Evolutionary conservation across 2,113 vertebrate species (phyloP).

Genomic region (Gymnorhina tibicen): DNA sequence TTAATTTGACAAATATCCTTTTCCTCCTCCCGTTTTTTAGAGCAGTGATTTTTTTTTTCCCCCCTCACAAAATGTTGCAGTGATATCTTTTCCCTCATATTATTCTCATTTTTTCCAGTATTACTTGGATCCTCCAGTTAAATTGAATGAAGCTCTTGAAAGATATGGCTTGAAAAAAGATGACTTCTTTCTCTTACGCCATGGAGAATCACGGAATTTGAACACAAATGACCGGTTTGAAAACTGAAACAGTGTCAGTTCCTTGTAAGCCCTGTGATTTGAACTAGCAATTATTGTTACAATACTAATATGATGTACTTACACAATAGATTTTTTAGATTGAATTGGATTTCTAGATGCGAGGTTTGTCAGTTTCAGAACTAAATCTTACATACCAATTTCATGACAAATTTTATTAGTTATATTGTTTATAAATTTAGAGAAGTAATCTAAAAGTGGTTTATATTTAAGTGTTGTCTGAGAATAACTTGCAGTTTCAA

Average conservation of each 20-base stretch:
- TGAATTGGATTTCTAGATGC: constrained; percentile 16
- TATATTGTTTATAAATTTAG: not conserved
- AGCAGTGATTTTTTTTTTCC: not conserved
- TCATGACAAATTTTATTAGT: not conserved
- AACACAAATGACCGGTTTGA: constrained; percentile 68
- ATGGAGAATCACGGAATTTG: constrained; percentile 88
- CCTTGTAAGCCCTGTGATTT: not conserved
- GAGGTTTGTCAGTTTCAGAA: constrained; percentile 8
- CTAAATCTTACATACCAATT: not conserved
- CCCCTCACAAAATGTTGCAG: not conserved
- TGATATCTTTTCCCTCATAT: not conserved
- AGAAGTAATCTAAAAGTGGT: not conserved
- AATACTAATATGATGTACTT: not conserved
- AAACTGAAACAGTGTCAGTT: constrained; percentile 30
- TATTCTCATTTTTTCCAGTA: constrained; percentile 70
- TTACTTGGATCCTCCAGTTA: constrained; percentile 90
- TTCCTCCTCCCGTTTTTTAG: not conserved
- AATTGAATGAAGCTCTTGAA: constrained; percentile 84
- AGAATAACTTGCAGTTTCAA: not conserved
- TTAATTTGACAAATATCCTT: not conserved
- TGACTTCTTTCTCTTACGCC: constrained; percentile 87
- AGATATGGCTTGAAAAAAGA: constrained; percentile 80
- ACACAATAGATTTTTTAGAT: not conserved
- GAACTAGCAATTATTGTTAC: not conserved
- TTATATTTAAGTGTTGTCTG: not conserved